Base-by-base conservation (phyloP, 2,888 invertebrate genomes). In the Cremastinae sp. region DNA sequence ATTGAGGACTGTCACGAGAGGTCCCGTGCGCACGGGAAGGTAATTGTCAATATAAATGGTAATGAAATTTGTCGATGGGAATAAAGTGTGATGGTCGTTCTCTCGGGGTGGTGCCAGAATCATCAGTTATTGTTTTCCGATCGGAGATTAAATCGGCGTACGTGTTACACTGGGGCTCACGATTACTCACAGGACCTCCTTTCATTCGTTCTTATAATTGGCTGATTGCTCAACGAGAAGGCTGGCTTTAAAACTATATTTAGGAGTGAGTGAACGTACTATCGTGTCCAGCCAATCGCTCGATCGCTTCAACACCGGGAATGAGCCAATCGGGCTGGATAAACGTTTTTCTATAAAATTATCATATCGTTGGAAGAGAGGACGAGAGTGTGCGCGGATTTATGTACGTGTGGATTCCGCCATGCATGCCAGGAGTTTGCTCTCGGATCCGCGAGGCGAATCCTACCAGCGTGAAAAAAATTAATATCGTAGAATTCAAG, bases 241-340 rank as follows among this genome's bases (percentile, higher is more conserved):
- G 78, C 76, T 74, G 78, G 76, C 58, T 65, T 61, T 9, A 68
- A 56, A 65, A 56, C 59, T 55, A 55, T 43, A 41, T 65, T 68
- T 71, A 74, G 74, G 75, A 58, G 16, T 56, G 59, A 79, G 76
- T 79, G 78, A 79, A 79, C 58, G 78, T 79, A 74, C 65, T 41
- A 56, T 62, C 66, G 37, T 55, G 58, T 41, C 28, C 70, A 53
- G 72, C 78, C 78, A 78, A 78, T 78, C 69, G 61, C 61, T 16
- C 65, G 22, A 43, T 28, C 41, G 62, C 45, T 16, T 55, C 55
- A 55, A 37, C 37, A 62, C n/a, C 22, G 55, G 45, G 45, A 55
- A n/a, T 45, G 37, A 55, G 45, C 70, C 62, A 62, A 71, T 71
- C 62, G 62, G 61, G 39, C 37, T 35, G 12, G 55, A 56, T 71